phyloP scores from a whole-genome alignment of 2,113 vertebrate genomes.

The Sorex araneus region DNA sequence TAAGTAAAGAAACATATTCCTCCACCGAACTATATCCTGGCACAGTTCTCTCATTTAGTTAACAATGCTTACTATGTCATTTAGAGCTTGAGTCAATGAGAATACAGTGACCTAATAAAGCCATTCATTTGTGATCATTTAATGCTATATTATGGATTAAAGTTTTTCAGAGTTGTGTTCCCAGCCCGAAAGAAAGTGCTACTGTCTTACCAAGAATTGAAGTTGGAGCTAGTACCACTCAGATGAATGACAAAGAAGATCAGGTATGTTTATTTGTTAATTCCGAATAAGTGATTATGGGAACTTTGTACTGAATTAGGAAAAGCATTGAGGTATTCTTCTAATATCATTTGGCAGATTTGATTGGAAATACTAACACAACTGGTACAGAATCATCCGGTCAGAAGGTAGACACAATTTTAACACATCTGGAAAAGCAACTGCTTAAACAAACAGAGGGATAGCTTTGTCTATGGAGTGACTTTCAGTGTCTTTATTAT shows the following conservation, averaged over 20 bases:
- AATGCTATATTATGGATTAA: not conserved
- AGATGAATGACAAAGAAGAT: slow-evolving; percentile 3
- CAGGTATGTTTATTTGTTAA: slow-evolving; percentile 6
- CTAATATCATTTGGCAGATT: not conserved
- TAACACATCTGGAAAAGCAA: not conserved
- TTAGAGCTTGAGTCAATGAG: not conserved
- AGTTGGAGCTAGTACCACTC: not conserved
- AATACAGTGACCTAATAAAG: not conserved
- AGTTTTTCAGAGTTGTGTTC: not conserved
- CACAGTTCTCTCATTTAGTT: not conserved
- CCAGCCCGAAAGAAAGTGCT: not conserved
- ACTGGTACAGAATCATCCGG: not conserved
- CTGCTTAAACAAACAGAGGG: not conserved
- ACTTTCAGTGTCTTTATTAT: not conserved
- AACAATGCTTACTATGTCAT: not conserved
- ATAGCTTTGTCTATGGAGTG: not conserved
- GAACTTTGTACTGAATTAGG: not conserved
- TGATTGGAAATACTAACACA: not conserved
- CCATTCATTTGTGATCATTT: not conserved
- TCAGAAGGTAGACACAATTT: too few species aligned
- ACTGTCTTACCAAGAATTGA: not conserved
- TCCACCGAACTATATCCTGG: not conserved
- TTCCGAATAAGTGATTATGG: not conserved
- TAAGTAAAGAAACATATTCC: too few species aligned
- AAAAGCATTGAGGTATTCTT: not conserved